Evolutionary conservation across 2,888 invertebrate species (phyloP).

Genomic region (Anoplius nigerrimus): DNA sequence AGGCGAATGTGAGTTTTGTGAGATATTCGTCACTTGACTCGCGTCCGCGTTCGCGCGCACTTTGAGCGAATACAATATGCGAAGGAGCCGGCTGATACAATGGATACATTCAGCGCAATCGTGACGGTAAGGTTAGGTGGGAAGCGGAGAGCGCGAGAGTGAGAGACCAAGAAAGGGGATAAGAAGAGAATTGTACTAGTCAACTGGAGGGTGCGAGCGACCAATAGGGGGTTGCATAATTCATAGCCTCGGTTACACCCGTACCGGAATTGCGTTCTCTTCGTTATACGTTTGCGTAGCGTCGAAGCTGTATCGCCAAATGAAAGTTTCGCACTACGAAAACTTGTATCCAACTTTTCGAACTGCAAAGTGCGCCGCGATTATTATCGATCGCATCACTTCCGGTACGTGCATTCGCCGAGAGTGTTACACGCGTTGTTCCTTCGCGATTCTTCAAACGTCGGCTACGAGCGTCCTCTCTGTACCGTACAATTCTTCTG

Average conservation of each 20-base stretch:
- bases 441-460: too few species aligned
- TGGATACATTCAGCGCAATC: slow-evolving; percentile 47
- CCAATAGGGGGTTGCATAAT: slow-evolving; percentile 67
- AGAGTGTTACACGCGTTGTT: too few species aligned
- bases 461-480: too few species aligned
- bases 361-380: neutral
- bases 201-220: slow-evolving; percentile 56
- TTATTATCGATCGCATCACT: too few species aligned
- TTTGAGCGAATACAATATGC: slow-evolving; percentile 27
- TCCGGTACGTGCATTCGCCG: too few species aligned
- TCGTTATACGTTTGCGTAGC: slow-evolving; percentile 60
- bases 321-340: slow-evolving; percentile 49
- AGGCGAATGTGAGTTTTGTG: too few species aligned
- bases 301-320: slow-evolving; percentile 58
- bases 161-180: slow-evolving; percentile 13
- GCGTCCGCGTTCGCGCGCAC: too few species aligned
- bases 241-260: slow-evolving; percentile 66
- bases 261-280: slow-evolving; percentile 64
- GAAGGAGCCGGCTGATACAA: slow-evolving; percentile 48
- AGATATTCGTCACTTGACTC: too few species aligned
- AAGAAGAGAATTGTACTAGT: slow-evolving; percentile 50
- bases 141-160: slow-evolving; percentile 4
- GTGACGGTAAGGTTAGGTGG: slow-evolving; percentile 3
- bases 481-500: too few species aligned
- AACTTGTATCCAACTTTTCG: too few species aligned